phyloP scores from a whole-genome alignment of 2,888 invertebrate species.

The Cecidostiba fungosa region DNA sequence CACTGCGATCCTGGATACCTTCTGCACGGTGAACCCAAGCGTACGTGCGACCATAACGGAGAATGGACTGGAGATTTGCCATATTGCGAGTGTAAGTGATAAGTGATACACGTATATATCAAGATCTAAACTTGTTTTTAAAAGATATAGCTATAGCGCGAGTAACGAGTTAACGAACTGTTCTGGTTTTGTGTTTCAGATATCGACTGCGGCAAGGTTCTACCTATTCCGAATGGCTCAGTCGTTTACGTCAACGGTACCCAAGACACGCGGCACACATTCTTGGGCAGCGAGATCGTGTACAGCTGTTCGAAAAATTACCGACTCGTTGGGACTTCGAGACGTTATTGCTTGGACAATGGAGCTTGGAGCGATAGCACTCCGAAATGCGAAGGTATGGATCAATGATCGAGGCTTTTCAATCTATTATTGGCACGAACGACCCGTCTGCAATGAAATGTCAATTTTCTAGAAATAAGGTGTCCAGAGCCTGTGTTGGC shows the following conservation, averaged over 20 bases:
- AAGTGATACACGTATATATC: neutral
- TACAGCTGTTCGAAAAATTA: constrained; percentile 92
- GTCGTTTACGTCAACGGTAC: constrained; percentile 89
- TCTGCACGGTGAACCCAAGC: constrained; percentile 86
- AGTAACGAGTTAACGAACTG: neutral
- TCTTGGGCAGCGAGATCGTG: constrained; percentile 89
- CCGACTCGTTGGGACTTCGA: constrained; percentile 87
- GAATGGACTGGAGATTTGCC: constrained; percentile 93
- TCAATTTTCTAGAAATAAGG: constrained; percentile 87
- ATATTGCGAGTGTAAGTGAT: constrained; percentile 89
- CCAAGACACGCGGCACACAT: constrained; percentile 81
- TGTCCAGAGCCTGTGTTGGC: constrained; percentile 92
- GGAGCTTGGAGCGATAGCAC: constrained; percentile 92
- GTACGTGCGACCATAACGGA: constrained; percentile 88
- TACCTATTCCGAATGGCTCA: constrained; percentile 89
- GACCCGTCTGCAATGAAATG: constrained; percentile 62
- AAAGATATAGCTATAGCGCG: neutral
- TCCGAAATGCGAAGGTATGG: constrained; percentile 92
- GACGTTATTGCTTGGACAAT: constrained; percentile 87
- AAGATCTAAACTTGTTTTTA: neutral
- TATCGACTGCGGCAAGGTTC: constrained; percentile 93
- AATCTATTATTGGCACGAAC: no score
- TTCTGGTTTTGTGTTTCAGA: constrained; percentile 81
- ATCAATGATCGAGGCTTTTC: neutral
- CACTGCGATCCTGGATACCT: constrained; percentile 93